Evolutionary conservation across 1,140 invertebrate species (phyloP).

Genomic region (Helicoverpa armigera): DNA sequence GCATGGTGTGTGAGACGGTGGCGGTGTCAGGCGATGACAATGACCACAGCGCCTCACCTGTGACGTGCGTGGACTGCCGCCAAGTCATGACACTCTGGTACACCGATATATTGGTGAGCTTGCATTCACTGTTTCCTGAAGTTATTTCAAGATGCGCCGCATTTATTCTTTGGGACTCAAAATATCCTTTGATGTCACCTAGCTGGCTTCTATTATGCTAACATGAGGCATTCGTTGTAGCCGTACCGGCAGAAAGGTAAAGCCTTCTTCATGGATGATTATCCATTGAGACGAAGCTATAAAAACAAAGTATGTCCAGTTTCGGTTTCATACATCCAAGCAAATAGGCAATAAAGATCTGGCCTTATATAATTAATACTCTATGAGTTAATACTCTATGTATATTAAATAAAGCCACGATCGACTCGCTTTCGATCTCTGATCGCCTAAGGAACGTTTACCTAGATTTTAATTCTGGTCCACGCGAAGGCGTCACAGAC

Average conservation of each 20-base stretch:
- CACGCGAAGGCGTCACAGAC: conserved; percentile 53
- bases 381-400: no score
- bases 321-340: no score
- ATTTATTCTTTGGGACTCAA: background rate
- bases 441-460: conserved; percentile 29
- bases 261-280: no score
- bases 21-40: conserved; percentile 77
- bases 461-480: conserved; percentile 38
- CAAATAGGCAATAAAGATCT: background rate
- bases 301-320: no score
- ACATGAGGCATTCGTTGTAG: no score
- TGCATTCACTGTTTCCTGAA: conserved; percentile 16
- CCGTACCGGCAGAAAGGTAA: no score
- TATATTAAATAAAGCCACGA: conserved; percentile 12
- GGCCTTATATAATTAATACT: background rate
- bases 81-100: conserved; percentile 85
- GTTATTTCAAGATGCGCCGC: conserved; percentile 2
- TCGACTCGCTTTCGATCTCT: conserved; percentile 31
- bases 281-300: no score
- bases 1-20: conserved; percentile 62
- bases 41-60: conserved; percentile 75
- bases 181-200: background rate
- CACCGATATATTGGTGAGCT: conserved; percentile 83
- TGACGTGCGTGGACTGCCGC: conserved; percentile 80
- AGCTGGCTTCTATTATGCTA: background rate